A percentile compares a stretch with the other conserved stretches of the same genome.
These are phyloP conservation scores for Aleadryas rufinucha DNA, from an alignment of 2,113 vertebrate species.

Conservation along the genomic window DNA sequence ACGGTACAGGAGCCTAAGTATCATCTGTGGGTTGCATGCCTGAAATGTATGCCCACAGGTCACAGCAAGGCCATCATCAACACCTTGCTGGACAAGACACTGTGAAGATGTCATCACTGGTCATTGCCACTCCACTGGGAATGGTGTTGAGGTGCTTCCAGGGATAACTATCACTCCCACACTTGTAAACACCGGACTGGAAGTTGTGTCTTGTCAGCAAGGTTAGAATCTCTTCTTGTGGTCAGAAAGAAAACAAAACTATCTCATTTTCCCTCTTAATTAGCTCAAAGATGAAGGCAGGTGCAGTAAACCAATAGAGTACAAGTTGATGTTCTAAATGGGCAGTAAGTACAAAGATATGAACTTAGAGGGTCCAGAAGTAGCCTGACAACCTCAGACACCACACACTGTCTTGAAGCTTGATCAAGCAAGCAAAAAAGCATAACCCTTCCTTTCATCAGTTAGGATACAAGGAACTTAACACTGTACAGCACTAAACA, in stretches of 20 bases:
- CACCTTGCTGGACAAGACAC: background rate
- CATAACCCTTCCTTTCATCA: background rate
- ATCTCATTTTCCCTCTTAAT: background rate
- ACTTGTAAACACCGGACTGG: background rate
- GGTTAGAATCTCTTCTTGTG: background rate
- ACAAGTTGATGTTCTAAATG: background rate
- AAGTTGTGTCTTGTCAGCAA: background rate
- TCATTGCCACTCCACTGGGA: background rate
- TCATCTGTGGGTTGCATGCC: background rate
- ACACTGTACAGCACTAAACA: background rate
- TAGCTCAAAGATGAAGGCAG: background rate
- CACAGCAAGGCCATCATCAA: background rate
- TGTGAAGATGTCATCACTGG: background rate
- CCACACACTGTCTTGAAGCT: background rate
- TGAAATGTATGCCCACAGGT: rapidly evolving
- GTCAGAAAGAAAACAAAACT: background rate
- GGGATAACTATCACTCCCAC: background rate
- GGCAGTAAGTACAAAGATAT: background rate
- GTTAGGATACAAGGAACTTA: background rate
- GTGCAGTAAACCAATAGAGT: background rate
- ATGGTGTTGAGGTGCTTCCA: background rate
- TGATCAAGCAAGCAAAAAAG: background rate
- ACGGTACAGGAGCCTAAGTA: rapidly evolving
- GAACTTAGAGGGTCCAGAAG: background rate
- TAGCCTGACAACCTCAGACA: background rate